phyloP scores from a whole-genome alignment of 2,797 vertebrate species.

The Sebastes melanostomus region DNA sequence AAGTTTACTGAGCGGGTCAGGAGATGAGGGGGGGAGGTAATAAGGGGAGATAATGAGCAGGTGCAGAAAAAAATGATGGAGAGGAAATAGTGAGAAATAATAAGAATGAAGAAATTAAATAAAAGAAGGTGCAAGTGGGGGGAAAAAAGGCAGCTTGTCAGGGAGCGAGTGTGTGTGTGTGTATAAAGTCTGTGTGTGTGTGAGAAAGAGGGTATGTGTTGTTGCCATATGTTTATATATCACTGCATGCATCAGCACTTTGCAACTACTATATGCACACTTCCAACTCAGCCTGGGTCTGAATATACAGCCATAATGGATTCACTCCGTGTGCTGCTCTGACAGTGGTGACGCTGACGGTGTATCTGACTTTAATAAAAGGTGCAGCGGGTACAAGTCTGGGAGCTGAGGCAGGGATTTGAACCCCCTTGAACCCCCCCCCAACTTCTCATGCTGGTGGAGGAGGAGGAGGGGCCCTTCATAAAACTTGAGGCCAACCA shows the following conservation, averaged over 20 bases:
- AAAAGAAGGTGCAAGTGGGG: slow-evolving; percentile 9
- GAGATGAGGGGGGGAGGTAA: slow-evolving; percentile 42
- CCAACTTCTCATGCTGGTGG: neutral
- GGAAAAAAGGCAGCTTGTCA: slow-evolving; percentile 17
- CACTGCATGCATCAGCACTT: slow-evolving; percentile 68
- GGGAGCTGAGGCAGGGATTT: slow-evolving; percentile 42
- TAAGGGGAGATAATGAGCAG: slow-evolving; percentile 57
- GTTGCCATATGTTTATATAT: slow-evolving; percentile 61
- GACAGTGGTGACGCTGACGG: slow-evolving; percentile 32
- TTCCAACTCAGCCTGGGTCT: slow-evolving; percentile 18
- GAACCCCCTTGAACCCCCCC: slow-evolving; percentile 43
- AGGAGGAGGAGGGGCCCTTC: slow-evolving; percentile 1
- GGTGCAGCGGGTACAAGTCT: slow-evolving; percentile 28
- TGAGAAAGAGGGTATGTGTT: slow-evolving; percentile 4
- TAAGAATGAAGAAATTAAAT: slow-evolving; percentile 41
- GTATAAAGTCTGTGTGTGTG: neutral
- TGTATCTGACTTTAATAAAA: slow-evolving; percentile 54
- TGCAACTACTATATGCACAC: slow-evolving; percentile 30
- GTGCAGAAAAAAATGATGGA: slow-evolving; percentile 34
- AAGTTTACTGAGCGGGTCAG: slow-evolving; percentile 66
- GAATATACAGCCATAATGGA: slow-evolving; percentile 35
- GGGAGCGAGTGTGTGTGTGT: neutral
- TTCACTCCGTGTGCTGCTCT: slow-evolving; percentile 25
- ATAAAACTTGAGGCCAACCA: slow-evolving; percentile 34
- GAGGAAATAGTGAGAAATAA: slow-evolving; percentile 31